Conservation (phyloP, 2,113 vertebrate species). For the Mormoops blainvillei region DNA sequence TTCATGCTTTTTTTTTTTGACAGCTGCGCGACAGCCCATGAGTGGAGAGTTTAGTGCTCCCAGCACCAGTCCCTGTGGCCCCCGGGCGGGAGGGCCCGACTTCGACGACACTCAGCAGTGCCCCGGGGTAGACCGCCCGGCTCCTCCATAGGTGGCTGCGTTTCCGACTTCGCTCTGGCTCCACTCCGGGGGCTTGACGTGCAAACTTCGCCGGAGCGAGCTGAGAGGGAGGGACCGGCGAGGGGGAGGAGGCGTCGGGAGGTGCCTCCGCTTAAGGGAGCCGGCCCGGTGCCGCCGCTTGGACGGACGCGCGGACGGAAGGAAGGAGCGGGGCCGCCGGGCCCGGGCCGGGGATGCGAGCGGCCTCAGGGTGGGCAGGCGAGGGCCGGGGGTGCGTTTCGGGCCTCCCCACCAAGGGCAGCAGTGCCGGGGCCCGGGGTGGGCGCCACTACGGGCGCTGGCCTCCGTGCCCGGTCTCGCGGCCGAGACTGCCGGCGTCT, state of each 20-base stretch:
- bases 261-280: constrained; percentile 71
- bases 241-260: constrained; percentile 61
- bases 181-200: constrained; percentile 73
- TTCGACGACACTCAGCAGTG: neutral
- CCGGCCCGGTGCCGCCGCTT: constrained; percentile 53
- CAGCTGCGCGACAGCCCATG: constrained; percentile 24
- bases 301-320: constrained; percentile 63
- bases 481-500: constrained; percentile 36
- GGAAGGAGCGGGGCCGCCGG: constrained; percentile 51
- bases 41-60: neutral
- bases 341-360: constrained; percentile 52
- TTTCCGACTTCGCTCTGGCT: constrained; percentile 69
- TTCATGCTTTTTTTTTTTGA: constrained; percentile 47
- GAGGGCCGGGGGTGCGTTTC: neutral
- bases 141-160: constrained; percentile 36
- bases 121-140: neutral
- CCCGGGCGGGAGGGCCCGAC: neutral
- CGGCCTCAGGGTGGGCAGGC: constrained; percentile 26
- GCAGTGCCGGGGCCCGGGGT: neutral
- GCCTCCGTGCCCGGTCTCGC: constrained; percentile 13
- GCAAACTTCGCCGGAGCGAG: constrained; percentile 69
- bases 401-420: neutral
- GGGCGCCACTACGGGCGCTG: neutral
- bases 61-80: neutral
- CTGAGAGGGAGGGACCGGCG: constrained; percentile 61